Evolutionary conservation across 1,140 invertebrate species (phyloP).

Genomic region (Protaetia brevitarsis): DNA sequence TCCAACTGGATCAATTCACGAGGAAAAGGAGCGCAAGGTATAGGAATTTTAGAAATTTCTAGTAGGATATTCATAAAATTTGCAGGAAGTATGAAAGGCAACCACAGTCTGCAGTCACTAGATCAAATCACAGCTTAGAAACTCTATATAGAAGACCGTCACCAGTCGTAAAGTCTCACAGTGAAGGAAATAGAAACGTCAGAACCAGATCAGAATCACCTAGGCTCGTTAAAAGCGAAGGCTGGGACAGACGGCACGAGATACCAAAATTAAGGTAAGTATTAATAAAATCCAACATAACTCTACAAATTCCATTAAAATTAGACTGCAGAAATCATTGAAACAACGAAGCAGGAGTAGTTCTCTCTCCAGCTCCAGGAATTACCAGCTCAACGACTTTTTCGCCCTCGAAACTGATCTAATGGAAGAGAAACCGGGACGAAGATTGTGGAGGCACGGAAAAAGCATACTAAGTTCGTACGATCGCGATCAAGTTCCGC

Average conservation of each 20-base stretch:
- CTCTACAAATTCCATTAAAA: not conserved
- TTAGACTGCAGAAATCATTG: not conserved
- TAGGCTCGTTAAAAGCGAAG: constrained; percentile 20
- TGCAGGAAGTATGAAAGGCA: not conserved
- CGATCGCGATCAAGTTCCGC: not conserved
- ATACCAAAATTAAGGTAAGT: not conserved
- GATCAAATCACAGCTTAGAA: constrained; percentile 24
- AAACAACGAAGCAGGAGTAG: constrained; percentile 31
- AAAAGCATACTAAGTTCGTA: not conserved
- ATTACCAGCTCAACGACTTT: constrained; percentile 18
- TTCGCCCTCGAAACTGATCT: not conserved
- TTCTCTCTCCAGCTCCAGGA: constrained; percentile 30
- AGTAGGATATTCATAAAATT: not conserved
- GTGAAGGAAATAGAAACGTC: constrained; percentile 11
- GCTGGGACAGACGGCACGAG: not conserved
- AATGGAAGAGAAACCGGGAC: not conserved
- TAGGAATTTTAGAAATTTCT: not conserved
- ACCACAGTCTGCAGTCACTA: not conserved
- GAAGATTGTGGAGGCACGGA: not conserved
- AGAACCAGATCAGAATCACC: constrained; percentile 13
- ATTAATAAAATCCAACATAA: not conserved
- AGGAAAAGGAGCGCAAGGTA: not conserved
- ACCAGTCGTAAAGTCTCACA: not conserved
- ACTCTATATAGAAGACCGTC: constrained; percentile 16
- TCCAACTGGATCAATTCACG: constrained; percentile 26